Base-by-base conservation (phyloP, 2,113 vertebrate species). In the Nestor notabilis region DNA sequence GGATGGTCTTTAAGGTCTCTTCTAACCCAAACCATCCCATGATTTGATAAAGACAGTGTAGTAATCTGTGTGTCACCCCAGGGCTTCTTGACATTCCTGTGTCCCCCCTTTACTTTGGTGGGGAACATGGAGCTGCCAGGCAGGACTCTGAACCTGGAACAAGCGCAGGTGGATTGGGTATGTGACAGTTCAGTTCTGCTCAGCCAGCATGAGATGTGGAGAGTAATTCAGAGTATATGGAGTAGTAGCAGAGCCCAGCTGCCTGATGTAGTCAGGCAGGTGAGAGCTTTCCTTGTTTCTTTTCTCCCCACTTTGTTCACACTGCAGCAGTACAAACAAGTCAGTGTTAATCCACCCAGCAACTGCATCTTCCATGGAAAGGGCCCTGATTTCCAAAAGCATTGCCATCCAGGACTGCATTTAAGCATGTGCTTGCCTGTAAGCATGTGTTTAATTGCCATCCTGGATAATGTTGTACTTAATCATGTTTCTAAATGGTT, bases 1-100 rank as follows among this genome's bases (percentile, higher is more conserved):
- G 20, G 33, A 35, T 1, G 33, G 15, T 33, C 21, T 24, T n/a
- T 58, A 58, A 24, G 21, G 21, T 24, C 56, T 33, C 21, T 58
- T 35, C 56, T 33, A 58, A 16, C 56, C 9, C 21, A 58, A 58
- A 16, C 2, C 56, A 58, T 21, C 35, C 21, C 24, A 24, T 58
- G 56, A 1, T 52, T 64, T n/a, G 29, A 14, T 23, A 13, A 0
- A 31, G 53, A 5, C 5, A 29, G 35, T 5, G 27, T 1, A 7
- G 19, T 10, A 47, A 21, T 56, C 1, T 5, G 31, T 8, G 49
- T 23, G 23, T 17, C 74, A 25, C 19, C 55, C 18, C 15, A 6
- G 23, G 25, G 50, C 24, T 69, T 41, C 55, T 65, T 65, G 55
- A 39, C 56, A 81, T 17, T 16, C 41, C 18, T 1, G 1, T 1